Conservation (phyloP, 2,888 invertebrate genomes). For the Iselma pallidipennis region DNA sequence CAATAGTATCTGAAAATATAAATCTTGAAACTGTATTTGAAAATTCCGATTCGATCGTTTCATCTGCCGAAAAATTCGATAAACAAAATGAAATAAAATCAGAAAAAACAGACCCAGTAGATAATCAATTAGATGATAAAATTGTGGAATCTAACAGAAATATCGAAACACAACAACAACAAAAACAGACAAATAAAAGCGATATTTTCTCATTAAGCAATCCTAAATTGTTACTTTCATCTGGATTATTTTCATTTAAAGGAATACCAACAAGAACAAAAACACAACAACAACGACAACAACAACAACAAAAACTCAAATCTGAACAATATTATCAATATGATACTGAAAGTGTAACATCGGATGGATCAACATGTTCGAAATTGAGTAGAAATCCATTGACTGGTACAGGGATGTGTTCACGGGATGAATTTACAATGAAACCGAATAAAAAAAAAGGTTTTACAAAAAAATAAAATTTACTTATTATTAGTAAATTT, state of each 20-base stretch:
- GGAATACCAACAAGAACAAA: constrained; percentile 24
- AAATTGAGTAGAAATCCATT: constrained; percentile 45
- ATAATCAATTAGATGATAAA: background rate
- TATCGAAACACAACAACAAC: background rate
- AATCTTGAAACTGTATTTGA: constrained; percentile 35
- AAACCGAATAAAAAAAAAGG: constrained; percentile 38
- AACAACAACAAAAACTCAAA: background rate
- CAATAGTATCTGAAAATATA: background rate
- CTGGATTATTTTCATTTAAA: constrained; percentile 25
- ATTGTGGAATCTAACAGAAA: background rate
- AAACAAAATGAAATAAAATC: background rate
- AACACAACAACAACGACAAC: constrained; percentile 7
- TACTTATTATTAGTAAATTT: constrained; percentile 1
- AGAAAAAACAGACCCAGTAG: background rate
- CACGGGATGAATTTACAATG: constrained; percentile 44
- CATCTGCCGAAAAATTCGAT: background rate
- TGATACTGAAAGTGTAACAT: constrained; percentile 1
- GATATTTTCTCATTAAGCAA: constrained; percentile 41
- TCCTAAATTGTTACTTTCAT: constrained; percentile 12
- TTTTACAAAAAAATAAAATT: constrained; percentile 11
- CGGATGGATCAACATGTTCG: background rate
- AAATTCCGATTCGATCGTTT: constrained; percentile 16
- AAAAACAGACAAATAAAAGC: constrained; percentile 33
- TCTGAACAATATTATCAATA: background rate
- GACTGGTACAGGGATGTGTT: constrained; percentile 49